A percentile compares a stretch with the other conserved stretches of the same genome.
Evolutionary conservation across 2,797 vertebrate species (phyloP).

Genomic region (Poeciliopsis gracilis): DNA sequence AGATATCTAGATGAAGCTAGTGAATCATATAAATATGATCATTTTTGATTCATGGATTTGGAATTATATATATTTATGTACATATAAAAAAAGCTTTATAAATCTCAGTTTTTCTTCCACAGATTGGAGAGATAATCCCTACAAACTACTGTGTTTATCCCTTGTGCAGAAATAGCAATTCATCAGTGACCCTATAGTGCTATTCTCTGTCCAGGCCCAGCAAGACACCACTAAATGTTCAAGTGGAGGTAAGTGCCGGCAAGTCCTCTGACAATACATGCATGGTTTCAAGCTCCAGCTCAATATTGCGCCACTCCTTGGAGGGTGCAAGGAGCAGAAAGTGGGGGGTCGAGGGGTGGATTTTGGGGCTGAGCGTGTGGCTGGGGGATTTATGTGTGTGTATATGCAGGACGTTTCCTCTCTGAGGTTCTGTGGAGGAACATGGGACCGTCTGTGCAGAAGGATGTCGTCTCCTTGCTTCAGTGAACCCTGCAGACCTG

Average conservation of each 20-base stretch:
- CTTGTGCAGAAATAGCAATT: conserved; percentile 83
- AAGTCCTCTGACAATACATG: conserved; percentile 90
- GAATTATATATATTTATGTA: not conserved
- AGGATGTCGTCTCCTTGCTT: conserved; percentile 80
- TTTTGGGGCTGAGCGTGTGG: conserved; percentile 49
- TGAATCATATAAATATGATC: too few species aligned
- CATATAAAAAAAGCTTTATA: conserved; percentile 12
- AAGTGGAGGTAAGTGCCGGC: conserved; percentile 88
- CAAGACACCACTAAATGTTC: conserved; percentile 89
- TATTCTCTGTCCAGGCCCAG: conserved; percentile 88
- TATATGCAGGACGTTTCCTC: conserved; percentile 29
- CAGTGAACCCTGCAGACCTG: conserved; percentile 73
- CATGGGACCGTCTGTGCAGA: conserved; percentile 74
- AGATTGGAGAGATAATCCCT: conserved; percentile 69
- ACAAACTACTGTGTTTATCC: conserved; percentile 85
- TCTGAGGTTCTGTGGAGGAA: conserved; percentile 41
- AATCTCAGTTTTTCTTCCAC: conserved; percentile 69
- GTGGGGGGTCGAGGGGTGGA: conserved; percentile 44
- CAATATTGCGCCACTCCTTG: conserved; percentile 79
- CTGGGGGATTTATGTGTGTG: conserved; percentile 35
- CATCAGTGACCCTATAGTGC: conserved; percentile 87
- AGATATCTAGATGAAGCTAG: not conserved
- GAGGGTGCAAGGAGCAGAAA: conserved; percentile 77
- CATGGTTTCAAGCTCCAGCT: conserved; percentile 86
- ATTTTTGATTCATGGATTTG: not conserved